Conservation (phyloP, 2,113 vertebrate genomes). For the Rhynchomys soricoides region DNA sequence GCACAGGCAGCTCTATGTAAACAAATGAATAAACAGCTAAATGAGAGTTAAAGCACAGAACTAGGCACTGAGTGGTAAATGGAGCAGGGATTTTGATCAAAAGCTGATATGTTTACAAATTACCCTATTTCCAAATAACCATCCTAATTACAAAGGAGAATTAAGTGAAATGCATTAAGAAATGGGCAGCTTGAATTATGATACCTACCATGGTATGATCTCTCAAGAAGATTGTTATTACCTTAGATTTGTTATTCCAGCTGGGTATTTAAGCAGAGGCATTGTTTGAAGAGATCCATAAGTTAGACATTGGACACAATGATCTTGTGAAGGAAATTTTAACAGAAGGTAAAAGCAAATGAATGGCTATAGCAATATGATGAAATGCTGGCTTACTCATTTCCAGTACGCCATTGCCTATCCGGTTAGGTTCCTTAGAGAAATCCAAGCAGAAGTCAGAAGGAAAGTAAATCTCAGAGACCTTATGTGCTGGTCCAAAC, state of each 20-base stretch:
- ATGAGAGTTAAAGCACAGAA: not conserved
- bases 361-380: not conserved
- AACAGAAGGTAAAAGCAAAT: not conserved
- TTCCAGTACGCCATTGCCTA: not conserved
- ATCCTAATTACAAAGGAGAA: not conserved
- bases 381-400: not conserved
- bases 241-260: not conserved
- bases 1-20: not conserved
- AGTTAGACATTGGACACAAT: not conserved
- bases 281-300: not conserved
- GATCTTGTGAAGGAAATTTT: not conserved
- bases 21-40: not conserved
- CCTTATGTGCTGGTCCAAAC: fast-evolving
- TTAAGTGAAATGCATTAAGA: not conserved
- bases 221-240: not conserved
- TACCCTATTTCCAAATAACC: not conserved
- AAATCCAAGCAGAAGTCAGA: not conserved
- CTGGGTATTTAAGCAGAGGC: not conserved
- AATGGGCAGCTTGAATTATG: not conserved
- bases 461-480: not conserved
- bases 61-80: not conserved
- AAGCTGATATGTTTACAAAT: not conserved
- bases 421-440: not conserved
- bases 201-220: not conserved
- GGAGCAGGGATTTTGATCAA: not conserved